Percentiles rank a stretch among this genome's conserved stretches.
Conservation (phyloP, 2,797 vertebrate genomes). For the Chelonia mydas region DNA sequence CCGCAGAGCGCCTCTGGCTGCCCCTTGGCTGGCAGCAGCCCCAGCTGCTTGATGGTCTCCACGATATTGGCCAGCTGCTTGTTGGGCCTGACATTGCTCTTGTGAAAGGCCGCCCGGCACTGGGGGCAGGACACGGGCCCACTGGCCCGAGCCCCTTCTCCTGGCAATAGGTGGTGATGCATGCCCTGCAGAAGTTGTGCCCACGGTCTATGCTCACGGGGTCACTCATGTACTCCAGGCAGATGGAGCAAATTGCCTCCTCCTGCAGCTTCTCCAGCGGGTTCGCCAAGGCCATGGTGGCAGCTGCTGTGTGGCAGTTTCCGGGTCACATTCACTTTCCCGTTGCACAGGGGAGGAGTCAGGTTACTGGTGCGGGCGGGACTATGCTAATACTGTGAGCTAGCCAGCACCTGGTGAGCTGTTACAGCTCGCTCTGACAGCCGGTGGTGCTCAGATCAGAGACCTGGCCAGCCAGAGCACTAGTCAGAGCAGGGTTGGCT, state of each 20-base stretch:
- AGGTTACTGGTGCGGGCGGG: background rate
- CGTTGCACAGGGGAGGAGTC: background rate
- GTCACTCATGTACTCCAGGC: conserved; percentile 69
- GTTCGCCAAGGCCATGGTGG: conserved; percentile 24
- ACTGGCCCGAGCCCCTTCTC: conserved; percentile 39
- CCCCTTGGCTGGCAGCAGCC: conserved; percentile 34
- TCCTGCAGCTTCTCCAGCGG: conserved; percentile 68
- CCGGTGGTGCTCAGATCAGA: background rate
- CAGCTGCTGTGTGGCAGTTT: rapidly evolving
- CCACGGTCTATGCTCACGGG: conserved; percentile 67
- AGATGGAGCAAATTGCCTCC: conserved; percentile 68
- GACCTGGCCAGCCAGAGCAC: background rate
- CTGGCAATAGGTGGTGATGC: conserved; percentile 66
- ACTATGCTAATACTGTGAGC: background rate
- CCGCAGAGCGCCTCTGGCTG: conserved; percentile 1
- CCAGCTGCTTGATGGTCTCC: conserved; percentile 74
- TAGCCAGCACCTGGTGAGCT: no score
- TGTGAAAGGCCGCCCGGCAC: conserved; percentile 90
- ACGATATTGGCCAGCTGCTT: conserved; percentile 81
- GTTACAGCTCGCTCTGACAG: background rate
- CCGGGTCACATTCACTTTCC: background rate
- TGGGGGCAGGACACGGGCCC: conserved; percentile 86
- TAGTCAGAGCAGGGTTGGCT: background rate
- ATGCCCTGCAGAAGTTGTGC: conserved; percentile 69
- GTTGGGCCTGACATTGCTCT: conserved; percentile 88